These are phyloP conservation scores for Synergus umbraculus DNA, from an alignment of 2,888 invertebrate genomes.

Conservation along the genomic window DNA sequence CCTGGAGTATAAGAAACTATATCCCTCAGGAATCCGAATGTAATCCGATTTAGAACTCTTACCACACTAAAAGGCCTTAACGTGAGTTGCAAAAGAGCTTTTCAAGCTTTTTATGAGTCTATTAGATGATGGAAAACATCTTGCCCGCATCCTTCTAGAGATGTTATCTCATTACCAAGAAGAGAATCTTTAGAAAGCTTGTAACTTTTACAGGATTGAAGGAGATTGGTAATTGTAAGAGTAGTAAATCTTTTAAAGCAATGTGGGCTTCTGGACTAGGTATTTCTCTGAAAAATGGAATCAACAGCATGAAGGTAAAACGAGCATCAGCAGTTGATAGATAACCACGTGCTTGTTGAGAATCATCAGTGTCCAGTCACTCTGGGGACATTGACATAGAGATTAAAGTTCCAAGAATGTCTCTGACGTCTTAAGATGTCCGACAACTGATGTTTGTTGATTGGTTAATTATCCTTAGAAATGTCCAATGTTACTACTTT, in stretches of 20 bases:
- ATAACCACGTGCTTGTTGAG: neutral
- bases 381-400: neutral
- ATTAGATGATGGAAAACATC: slow-evolving; percentile 1
- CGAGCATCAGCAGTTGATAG: neutral
- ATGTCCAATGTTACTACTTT: no score
- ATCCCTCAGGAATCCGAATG: neutral
- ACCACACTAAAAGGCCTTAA: neutral
- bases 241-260: neutral
- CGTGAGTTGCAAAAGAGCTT: neutral
- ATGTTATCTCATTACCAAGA: neutral
- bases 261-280: neutral
- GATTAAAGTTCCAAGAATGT: no score
- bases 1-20: neutral
- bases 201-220: neutral
- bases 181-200: neutral
- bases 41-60: slow-evolving; percentile 29
- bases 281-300: neutral
- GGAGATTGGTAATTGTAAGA: neutral
- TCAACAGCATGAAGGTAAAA: neutral
- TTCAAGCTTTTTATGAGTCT: slow-evolving; percentile 13
- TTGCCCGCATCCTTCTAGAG: neutral
- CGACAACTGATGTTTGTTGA: no score
- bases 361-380: neutral
- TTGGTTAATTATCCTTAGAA: no score
- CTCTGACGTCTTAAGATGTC: no score